Base-by-base conservation (phyloP, 2,888 invertebrate species). In the Lasioglossum figueresi region DNA sequence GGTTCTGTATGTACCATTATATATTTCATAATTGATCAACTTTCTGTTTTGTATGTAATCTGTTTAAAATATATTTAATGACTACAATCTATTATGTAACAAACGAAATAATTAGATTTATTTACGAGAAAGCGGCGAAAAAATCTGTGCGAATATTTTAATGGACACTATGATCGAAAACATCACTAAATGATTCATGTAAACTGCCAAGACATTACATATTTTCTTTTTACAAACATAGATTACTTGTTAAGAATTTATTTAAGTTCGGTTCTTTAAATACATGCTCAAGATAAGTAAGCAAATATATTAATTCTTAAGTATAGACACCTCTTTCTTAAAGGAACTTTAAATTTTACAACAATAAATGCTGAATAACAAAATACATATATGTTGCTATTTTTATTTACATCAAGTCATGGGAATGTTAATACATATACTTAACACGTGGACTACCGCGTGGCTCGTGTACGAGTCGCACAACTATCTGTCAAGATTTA, bases 181-280 rank as follows among this genome's bases (percentile, higher is more conserved):
- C n/a, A 70, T 70, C 23, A 40, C n/a, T 40, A 40, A 56, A 40
- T 70, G 34, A 34, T 73, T 34, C 5, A 34, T 52, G 34, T 27
- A 52, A 23, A 48, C 48, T 52, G 48, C 27, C 73, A 23, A 31
- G 27, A 34, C 4, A 52, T 52, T 37, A 73, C 45, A 52, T n/a
- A 52, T n/a, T 52, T 73, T 52, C 5, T 52, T 73, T 73, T 73
- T 73, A 52, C n/a, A 34, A 52, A 23, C 34, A 12, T 73, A 12
- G 23, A 12, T 52, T 34, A 73, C 27, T 12, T 31, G 34, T 48
- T 52, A 73, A 52, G 48, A 73, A 73, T 48, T 73, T 34, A 73
- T 48, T 73, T 48, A 23, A 27, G 68, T 79, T 79, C 43, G 72
- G 43, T 79, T 73, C 23, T 73, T 63, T 63, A 73, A 79, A 79